These are phyloP conservation scores for Holothuria leucospilota DNA, from an alignment of 53 echinoderm and acorn worm species.

Conservation along the genomic window DNA sequence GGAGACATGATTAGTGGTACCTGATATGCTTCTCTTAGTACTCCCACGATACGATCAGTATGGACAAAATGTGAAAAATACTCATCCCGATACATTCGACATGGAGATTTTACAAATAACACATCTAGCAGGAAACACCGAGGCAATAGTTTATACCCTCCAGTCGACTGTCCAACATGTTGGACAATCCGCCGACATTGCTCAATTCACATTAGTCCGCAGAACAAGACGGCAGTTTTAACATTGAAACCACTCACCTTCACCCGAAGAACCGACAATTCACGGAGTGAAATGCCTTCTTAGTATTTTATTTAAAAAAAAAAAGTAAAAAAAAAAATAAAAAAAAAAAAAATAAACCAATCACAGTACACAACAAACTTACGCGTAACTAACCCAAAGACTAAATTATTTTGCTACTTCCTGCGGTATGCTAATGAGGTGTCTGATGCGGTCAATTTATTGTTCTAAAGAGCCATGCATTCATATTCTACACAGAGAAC, in stretches of 20 bases:
- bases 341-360: background rate
- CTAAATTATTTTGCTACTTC: slow-evolving; percentile 59
- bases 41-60: background rate
- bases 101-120: background rate
- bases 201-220: background rate
- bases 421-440: slow-evolving; percentile 56
- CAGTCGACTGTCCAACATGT: slow-evolving; percentile 6
- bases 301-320: too few species aligned
- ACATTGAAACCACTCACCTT: background rate
- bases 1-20: too few species aligned
- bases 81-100: background rate
- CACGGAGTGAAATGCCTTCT: background rate
- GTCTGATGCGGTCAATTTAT: slow-evolving; percentile 50
- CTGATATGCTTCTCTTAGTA: background rate
- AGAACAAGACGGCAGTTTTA: background rate
- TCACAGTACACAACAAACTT: background rate
- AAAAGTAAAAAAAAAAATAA: too few species aligned
- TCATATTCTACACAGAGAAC: slow-evolving; percentile 49
- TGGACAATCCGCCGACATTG: background rate
- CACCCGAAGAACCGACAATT: background rate
- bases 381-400: too few species aligned
- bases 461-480: slow-evolving; percentile 51
- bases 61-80: slow-evolving; percentile 13
- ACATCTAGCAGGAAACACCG: background rate
- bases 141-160: background rate